phyloP scores from a whole-genome alignment of 1,140 invertebrate genomes.

The Vanessa tameamea region DNA sequence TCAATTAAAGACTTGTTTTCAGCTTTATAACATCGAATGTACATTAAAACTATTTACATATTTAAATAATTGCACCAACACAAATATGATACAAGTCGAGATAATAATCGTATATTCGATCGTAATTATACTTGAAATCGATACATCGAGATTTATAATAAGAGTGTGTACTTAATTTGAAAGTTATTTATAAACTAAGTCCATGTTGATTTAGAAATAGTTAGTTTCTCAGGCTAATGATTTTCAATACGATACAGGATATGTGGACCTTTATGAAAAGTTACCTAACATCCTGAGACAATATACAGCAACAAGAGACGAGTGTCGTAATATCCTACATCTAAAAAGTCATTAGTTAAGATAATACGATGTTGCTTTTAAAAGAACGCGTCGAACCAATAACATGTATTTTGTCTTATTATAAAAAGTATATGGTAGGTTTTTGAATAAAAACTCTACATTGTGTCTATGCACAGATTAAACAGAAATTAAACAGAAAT shows the following conservation, averaged over 20 bases:
- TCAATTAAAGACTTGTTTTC: neutral
- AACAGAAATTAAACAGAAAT: too few relatives aligned
- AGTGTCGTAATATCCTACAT: conserved; percentile 40
- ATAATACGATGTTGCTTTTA: neutral
- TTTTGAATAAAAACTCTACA: too few relatives aligned
- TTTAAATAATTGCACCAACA: neutral
- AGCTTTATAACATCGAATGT: neutral
- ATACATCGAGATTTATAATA: neutral
- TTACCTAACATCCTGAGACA: conserved; percentile 50
- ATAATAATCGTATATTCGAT: neutral
- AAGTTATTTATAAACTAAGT: conserved; percentile 16
- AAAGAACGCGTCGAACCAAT: too few relatives aligned
- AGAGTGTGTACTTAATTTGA: conserved; percentile 2
- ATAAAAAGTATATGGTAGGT: too few relatives aligned
- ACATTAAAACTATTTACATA: neutral
- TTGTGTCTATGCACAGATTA: too few relatives aligned
- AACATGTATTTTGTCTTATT: too few relatives aligned
- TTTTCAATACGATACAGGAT: conserved; percentile 46
- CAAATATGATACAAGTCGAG: neutral
- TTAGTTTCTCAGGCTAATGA: conserved; percentile 30
- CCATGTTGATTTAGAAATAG: conserved; percentile 19
- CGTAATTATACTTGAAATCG: conserved; percentile 1
- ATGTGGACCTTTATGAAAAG: conserved; percentile 43
- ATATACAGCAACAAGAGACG: conserved; percentile 23
- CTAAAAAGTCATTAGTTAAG: conserved; percentile 14